Percentiles rank a stretch among this genome's conserved stretches.
Conservation (phyloP, 2,113 vertebrate genomes). For the Cottus gobio region DNA sequence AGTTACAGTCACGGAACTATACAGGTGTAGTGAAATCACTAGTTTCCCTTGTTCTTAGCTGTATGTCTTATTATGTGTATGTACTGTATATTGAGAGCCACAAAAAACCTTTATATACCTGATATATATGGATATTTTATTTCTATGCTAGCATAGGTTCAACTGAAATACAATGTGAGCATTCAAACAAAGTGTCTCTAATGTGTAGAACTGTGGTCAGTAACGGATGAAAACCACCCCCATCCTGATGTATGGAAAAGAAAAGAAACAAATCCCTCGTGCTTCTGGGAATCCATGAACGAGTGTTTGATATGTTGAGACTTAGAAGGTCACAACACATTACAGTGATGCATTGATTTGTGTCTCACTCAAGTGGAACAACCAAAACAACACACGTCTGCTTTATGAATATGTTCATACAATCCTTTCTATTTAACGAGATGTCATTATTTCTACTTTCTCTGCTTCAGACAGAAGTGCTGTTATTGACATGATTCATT, state of each 20-base stretch:
- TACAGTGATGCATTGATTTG: neutral
- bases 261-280: neutral
- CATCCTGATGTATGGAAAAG: neutral
- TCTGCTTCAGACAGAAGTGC: slow-evolving; percentile 42
- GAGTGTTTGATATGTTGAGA: slow-evolving; percentile 21
- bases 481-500: slow-evolving; percentile 61
- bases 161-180: neutral
- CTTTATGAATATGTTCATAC: slow-evolving; percentile 4
- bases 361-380: slow-evolving; percentile 12
- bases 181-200: neutral
- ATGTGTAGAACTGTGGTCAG: too few relatives aligned
- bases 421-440: neutral
- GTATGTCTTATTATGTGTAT: too few relatives aligned
- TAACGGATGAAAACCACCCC: neutral
- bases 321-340: slow-evolving; percentile 25
- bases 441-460: neutral
- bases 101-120: too few relatives aligned
- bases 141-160: neutral
- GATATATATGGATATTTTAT: neutral
- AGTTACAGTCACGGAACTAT: too few relatives aligned
- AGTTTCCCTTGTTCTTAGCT: too few relatives aligned
- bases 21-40: too few relatives aligned
- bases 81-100: too few relatives aligned
- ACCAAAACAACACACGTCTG: neutral
- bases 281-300: neutral